These are phyloP conservation scores for Aurelia aurita complex sp. Pacific DNA, from an alignment of 30 jellyfish, hydroid and myxozoan species.

Conservation along the genomic window DNA sequence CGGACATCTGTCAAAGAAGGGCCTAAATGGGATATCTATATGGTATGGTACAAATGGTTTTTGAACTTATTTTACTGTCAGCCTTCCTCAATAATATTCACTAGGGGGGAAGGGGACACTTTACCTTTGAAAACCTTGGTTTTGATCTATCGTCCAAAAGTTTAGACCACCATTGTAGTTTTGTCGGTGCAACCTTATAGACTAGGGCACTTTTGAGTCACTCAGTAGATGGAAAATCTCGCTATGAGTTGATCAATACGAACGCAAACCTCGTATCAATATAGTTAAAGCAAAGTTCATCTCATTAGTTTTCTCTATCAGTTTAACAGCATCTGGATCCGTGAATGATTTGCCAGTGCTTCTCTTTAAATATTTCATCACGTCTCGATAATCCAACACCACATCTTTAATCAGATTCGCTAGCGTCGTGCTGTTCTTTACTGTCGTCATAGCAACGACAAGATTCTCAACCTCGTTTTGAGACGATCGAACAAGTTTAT, in stretches of 20 bases:
- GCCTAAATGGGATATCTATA: too few species aligned
- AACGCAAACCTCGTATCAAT: constrained; percentile 53
- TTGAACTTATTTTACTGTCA: too few species aligned
- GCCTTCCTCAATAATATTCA: too few species aligned
- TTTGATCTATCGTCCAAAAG: too few species aligned
- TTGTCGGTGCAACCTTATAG: too few species aligned
- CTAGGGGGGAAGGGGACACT: too few species aligned
- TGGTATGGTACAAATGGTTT: too few species aligned
- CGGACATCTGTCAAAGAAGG: too few species aligned
- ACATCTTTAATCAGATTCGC: constrained; percentile 51
- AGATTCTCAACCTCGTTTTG: constrained; percentile 50
- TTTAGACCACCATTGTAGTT: too few species aligned
- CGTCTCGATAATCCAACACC: constrained; percentile 46
- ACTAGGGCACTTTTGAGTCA: neutral
- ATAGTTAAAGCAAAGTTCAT: constrained; percentile 47
- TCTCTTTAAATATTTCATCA: constrained; percentile 34
- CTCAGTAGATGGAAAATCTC: neutral
- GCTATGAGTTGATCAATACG: neutral
- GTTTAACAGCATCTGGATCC: constrained; percentile 47
- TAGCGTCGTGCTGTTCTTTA: constrained; percentile 30
- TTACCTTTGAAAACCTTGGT: too few species aligned
- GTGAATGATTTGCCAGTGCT: constrained; percentile 58
- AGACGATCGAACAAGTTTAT: constrained; percentile 34
- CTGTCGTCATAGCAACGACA: constrained; percentile 54
- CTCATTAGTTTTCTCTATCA: constrained; percentile 50